Evolutionary conservation across 2,113 vertebrate genomes (phyloP).

Genomic region (Anguilla rostrata): DNA sequence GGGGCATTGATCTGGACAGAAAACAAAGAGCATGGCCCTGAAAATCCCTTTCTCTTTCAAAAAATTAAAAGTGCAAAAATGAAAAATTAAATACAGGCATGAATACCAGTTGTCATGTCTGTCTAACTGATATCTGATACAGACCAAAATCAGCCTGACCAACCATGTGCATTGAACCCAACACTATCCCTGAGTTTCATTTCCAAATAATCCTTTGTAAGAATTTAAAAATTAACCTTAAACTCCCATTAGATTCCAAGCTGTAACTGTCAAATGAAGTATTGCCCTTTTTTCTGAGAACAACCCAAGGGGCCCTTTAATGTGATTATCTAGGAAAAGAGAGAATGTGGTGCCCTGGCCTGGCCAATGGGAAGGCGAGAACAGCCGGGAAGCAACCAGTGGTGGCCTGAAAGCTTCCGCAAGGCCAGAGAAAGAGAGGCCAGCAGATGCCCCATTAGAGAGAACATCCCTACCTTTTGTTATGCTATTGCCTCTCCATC

Average conservation of each 20-base stretch:
- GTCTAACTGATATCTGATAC: neutral
- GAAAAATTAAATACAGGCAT: neutral
- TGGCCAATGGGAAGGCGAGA: conserved; percentile 39
- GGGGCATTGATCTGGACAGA: neutral
- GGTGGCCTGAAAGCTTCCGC: conserved; percentile 20
- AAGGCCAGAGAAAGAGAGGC: conserved; percentile 29
- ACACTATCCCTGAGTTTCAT: neutral
- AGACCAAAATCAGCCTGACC: no score
- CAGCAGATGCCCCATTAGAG: conserved; percentile 62
- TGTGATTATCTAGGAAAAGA: conserved; percentile 66
- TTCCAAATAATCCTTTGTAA: neutral
- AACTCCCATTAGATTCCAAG: neutral
- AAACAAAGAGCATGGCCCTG: neutral
- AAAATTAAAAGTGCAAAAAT: neutral
- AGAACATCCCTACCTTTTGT: conserved; percentile 58
- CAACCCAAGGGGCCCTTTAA: conserved; percentile 53
- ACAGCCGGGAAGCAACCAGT: conserved; percentile 38
- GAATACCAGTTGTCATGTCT: no score
- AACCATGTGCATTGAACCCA: neutral
- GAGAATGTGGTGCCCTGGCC: conserved; percentile 49
- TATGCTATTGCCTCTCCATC: conserved; percentile 43
- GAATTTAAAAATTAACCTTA: neutral
- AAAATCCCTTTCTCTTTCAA: neutral
- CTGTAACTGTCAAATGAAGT: conserved; percentile 1
- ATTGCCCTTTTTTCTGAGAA: conserved; percentile 3